Evolutionary conservation across 2,888 invertebrate genomes (phyloP).

Genomic region (Pilophorus perplexus): DNA sequence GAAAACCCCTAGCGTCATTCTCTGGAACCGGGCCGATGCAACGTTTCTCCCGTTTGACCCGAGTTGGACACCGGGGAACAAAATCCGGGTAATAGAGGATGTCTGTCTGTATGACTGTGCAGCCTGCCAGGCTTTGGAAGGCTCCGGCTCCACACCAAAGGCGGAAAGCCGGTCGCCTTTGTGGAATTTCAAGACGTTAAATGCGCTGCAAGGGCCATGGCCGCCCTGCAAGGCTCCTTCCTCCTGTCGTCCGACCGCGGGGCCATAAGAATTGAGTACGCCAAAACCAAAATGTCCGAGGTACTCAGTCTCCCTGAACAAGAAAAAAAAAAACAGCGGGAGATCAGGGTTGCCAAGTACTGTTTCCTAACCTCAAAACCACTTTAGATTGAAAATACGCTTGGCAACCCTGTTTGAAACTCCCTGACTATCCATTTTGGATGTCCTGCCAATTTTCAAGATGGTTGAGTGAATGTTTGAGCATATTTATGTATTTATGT

Average conservation of each 20-base stretch:
- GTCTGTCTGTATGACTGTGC: slow-evolving; percentile 34
- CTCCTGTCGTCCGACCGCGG: slow-evolving; percentile 94
- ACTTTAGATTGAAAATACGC: not conserved
- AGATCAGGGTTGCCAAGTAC: no score
- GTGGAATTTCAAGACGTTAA: slow-evolving; percentile 93
- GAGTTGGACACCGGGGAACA: no score
- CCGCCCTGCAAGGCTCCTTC: slow-evolving; percentile 91
- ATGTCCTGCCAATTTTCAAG: not conserved
- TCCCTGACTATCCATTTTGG: no score
- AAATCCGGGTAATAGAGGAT: no score
- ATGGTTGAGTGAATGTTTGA: not conserved
- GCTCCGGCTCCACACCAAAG: slow-evolving; percentile 90
- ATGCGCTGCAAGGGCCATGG: slow-evolving; percentile 89
- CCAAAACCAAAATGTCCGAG: slow-evolving; percentile 93
- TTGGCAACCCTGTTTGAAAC: not conserved
- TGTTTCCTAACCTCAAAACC: not conserved
- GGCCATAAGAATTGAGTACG: slow-evolving; percentile 97
- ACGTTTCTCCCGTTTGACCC: no score
- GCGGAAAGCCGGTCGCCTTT: slow-evolving; percentile 93
- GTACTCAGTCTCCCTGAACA: slow-evolving; percentile 51
- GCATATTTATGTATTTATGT: no score
- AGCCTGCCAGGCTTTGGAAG: slow-evolving; percentile 98
- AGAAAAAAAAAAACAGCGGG: not conserved
- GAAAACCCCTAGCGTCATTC: no score
- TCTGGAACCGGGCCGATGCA: no score